Evolutionary conservation across 1,140 invertebrate genomes (phyloP), one percentile per base, ranked within the genome.

Genomic region (Mercenaria mercenaria): DNA sequence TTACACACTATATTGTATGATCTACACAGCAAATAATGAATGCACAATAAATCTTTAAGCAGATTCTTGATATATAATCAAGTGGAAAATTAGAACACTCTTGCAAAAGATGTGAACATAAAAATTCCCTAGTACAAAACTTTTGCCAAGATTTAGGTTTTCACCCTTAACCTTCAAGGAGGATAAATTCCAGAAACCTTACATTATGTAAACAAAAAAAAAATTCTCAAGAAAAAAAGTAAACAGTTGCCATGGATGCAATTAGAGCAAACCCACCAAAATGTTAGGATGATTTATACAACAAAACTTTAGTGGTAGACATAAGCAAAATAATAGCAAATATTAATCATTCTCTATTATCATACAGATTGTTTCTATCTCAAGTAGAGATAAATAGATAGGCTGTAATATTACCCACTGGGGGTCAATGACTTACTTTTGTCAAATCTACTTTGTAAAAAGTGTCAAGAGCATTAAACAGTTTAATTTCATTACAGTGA

Each of bases 151-250:
- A 26, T 64, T 64, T 64, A n/a, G 26, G 26, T 56, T 29, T 64
- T 64, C 59, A 64, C 59, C 59, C 15, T n/a, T 39, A 1, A 72
- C 67, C 32, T 72, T n/a, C 34, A 39, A 20, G 34, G 67, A 39
- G 37, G 23, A 20, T 39, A n/a, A 37, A 72, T 39, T 39, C 15
- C 34, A 37, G 32, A 72, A 47, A 39, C 39, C 67, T 39, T 59
- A 59, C 10, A 59, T 59, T 72, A 41, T 72, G 67, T 72, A 72
- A 72, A 72, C 67, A 72, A 72, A 72, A 29, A 72, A 72, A 72
- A 59, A 64, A 64, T 8, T 8, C 26, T 15, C 18, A 3, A 8
- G 4, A 39, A n/a, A 72, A 72, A 72, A 72, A 72, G 67, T 41
- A 72, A 72, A 72, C 34, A 37, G 67, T 72, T 72, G 2, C 67